A percentile compares a stretch with the other conserved stretches of the same genome.
Evolutionary conservation across 2,888 invertebrate genomes (phyloP).

Genomic region (Meghimatium bilineatum): DNA sequence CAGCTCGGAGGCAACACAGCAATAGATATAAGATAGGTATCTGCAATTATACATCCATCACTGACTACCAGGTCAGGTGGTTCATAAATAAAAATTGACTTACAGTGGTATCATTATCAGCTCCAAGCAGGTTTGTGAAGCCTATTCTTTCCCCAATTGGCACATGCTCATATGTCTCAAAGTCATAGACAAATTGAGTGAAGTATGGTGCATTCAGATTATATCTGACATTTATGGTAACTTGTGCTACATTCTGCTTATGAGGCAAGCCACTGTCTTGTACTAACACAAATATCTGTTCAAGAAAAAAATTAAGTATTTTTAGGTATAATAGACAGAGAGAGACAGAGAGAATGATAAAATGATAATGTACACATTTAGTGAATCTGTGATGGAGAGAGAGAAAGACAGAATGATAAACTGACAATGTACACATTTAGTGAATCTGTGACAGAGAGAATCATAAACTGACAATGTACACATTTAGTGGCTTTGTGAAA

Average conservation of each 20-base stretch:
- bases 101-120: conserved; percentile 31
- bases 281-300: conserved; percentile 35
- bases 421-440: no score
- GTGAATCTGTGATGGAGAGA: no score
- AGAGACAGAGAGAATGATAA: no score
- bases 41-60: not conserved
- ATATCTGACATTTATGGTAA: conserved; percentile 61
- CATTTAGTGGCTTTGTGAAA: no score
- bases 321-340: no score
- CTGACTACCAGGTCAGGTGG: not conserved
- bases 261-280: conserved; percentile 50
- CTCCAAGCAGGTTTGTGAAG: conserved; percentile 49
- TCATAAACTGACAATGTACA: no score
- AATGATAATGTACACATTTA: no score
- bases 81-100: not conserved
- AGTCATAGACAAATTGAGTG: conserved; percentile 57
- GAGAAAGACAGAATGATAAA: no score
- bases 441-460: no score
- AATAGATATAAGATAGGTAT: no score
- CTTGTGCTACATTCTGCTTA: conserved; percentile 40
- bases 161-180: conserved; percentile 56
- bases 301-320: not conserved
- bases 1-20: no score
- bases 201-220: conserved; percentile 68
- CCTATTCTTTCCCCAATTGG: conserved; percentile 54